Evolutionary conservation across 1,140 invertebrate species (phyloP).

Genomic region (Aphis gossypii): DNA sequence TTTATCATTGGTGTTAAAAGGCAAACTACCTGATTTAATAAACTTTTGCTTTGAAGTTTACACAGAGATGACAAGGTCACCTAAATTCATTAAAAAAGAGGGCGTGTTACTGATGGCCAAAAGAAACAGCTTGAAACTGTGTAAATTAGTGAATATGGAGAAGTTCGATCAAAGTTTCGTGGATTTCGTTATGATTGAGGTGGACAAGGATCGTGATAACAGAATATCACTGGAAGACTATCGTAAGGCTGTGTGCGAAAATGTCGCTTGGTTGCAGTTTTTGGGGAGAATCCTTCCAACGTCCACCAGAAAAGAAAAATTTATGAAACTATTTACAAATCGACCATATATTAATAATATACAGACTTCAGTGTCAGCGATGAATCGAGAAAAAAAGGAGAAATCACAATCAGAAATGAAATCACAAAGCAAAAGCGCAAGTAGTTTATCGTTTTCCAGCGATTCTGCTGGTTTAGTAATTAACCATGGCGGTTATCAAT

Average conservation of each 20-base stretch:
- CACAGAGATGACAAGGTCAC: neutral
- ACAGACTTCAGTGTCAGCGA: neutral
- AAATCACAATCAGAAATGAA: neutral
- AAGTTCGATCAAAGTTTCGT: neutral
- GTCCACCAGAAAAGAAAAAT: neutral
- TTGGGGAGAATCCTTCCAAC: neutral
- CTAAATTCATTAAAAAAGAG: neutral
- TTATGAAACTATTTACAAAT: neutral
- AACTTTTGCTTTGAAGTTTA: constrained; percentile 3
- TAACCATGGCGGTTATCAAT: neutral
- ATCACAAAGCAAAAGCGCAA: neutral
- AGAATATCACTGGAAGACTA: neutral
- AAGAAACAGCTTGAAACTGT: neutral
- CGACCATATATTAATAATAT: neutral
- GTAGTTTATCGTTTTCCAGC: neutral
- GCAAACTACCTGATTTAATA: neutral
- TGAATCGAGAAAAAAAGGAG: neutral
- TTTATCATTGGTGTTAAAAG: neutral
- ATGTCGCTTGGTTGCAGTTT: neutral
- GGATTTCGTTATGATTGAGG: neutral
- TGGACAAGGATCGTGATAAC: constrained; percentile 1
- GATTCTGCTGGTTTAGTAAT: neutral
- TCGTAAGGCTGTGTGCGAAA: neutral
- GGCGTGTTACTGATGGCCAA: neutral
- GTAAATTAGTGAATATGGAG: neutral